These are phyloP conservation scores for Diglossa cyanea DNA, from an alignment of 2,797 vertebrate species.

Conservation along the genomic window DNA sequence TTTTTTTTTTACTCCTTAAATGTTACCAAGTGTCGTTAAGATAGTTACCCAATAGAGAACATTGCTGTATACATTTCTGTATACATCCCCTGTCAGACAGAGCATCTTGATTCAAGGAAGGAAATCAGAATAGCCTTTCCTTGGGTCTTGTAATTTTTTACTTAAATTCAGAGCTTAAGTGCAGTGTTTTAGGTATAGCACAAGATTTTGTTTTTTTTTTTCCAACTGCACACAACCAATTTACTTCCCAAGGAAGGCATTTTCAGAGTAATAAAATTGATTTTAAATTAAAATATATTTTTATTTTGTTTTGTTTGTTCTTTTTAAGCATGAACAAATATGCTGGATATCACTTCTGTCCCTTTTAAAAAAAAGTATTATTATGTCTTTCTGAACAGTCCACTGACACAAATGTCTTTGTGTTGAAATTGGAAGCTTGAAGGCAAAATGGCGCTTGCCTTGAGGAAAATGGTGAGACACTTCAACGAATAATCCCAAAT, in stretches of 20 bases:
- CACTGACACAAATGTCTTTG: neutral
- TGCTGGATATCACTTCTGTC: neutral
- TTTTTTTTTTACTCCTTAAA: neutral
- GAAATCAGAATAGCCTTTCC: neutral
- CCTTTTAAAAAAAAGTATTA: neutral
- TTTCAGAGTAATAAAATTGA: neutral
- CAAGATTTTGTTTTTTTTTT: neutral
- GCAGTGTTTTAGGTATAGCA: neutral
- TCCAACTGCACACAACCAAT: accelerated
- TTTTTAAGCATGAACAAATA: neutral
- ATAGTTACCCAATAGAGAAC: neutral
- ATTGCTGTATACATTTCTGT: neutral
- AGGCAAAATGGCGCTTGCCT: neutral
- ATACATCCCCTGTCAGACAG: neutral
- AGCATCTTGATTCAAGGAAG: neutral
- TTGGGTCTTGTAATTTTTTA: neutral
- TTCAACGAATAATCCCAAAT: neutral
- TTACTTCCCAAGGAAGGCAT: neutral
- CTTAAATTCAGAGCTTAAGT: neutral
- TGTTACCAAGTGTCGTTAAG: neutral
- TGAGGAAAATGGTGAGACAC: neutral
- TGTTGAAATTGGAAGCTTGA: neutral
- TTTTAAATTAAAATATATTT: neutral
- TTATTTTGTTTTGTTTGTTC: neutral
- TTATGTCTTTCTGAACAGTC: neutral